phyloP scores from a whole-genome alignment of 1,140 invertebrate genomes.

The Hypothenemus hampei region DNA sequence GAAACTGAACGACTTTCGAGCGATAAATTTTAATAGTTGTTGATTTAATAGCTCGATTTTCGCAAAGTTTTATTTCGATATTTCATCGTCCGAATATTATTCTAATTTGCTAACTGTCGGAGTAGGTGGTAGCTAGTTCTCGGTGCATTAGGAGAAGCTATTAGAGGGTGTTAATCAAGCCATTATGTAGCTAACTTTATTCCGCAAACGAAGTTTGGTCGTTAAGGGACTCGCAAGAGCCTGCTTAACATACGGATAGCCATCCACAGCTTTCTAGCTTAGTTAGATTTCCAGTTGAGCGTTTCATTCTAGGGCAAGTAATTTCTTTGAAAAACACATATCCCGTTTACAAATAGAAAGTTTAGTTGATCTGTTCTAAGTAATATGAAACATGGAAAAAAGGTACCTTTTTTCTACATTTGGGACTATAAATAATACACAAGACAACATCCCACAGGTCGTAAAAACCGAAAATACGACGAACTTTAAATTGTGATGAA shows the following conservation, averaged over 20 bases:
- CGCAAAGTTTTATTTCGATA: too few species aligned
- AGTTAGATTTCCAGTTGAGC: too few species aligned
- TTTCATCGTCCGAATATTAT: too few species aligned
- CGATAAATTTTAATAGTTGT: too few species aligned
- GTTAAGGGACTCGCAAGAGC: slow-evolving; percentile 24
- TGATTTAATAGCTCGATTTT: too few species aligned
- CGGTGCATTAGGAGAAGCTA: slow-evolving; percentile 21
- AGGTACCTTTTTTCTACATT: background rate
- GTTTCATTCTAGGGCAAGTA: too few species aligned
- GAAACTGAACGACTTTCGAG: too few species aligned
- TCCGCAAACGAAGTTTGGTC: slow-evolving; percentile 20
- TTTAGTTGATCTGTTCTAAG: too few species aligned
- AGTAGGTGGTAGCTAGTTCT: slow-evolving; percentile 24
- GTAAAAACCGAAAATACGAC: slow-evolving; percentile 6
- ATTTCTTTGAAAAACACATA: too few species aligned
- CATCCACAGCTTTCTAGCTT: too few species aligned
- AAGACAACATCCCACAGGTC: slow-evolving; percentile 1
- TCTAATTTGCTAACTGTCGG: too few species aligned
- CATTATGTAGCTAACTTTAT: slow-evolving; percentile 27
- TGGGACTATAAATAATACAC: slow-evolving; percentile 6
- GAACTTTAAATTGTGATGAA: slow-evolving; percentile 16
- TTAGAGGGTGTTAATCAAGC: slow-evolving; percentile 27
- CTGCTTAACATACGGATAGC: slow-evolving; percentile 18
- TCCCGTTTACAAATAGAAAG: too few species aligned
- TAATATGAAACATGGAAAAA: slow-evolving; percentile 2